Percentiles rank a stretch among this genome's conserved stretches.
Conservation (phyloP, 2,113 vertebrate species). For the Chrysochloris asiatica region DNA sequence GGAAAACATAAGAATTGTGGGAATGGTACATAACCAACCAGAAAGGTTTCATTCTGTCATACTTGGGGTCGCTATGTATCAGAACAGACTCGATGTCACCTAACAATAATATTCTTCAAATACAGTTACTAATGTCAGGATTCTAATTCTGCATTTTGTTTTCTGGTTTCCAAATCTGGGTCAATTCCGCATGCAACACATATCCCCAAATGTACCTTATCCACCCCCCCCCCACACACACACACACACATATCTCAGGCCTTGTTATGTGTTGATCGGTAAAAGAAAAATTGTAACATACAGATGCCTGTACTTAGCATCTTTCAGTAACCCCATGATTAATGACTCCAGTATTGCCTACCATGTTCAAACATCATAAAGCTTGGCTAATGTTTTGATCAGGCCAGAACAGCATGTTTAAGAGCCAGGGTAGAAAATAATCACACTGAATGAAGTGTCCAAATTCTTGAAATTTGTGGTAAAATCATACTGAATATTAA, state of each 20-base stretch:
- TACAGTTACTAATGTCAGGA: conserved; percentile 26
- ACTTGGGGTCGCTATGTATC: too few species aligned
- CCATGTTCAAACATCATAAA: conserved; percentile 81
- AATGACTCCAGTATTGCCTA: conserved; percentile 75
- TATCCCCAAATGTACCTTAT: conserved; percentile 58
- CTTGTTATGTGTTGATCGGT: conserved; percentile 63
- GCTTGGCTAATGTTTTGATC: conserved; percentile 82
- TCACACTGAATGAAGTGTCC: conserved; percentile 81
- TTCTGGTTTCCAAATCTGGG: conserved; percentile 66
- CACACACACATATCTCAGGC: background rate
- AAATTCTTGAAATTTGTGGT: conserved; percentile 79
- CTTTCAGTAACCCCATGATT: conserved; percentile 78
- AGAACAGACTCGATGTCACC: too few species aligned
- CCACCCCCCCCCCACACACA: background rate
- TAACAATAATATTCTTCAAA: conserved; percentile 64
- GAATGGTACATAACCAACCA: too few species aligned
- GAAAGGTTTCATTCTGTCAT: too few species aligned
- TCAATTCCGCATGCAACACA: conserved; percentile 64
- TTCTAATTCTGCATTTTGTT: conserved; percentile 64
- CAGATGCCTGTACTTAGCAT: conserved; percentile 73
- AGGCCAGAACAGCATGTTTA: conserved; percentile 76
- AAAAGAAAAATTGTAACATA: conserved; percentile 67
- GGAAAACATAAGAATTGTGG: too few species aligned
- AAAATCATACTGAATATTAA: conserved; percentile 84
- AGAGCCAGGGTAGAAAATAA: conserved; percentile 84